Evolutionary conservation across 2,797 vertebrate species (phyloP).

Genomic region (Sebastes hubbsi): DNA sequence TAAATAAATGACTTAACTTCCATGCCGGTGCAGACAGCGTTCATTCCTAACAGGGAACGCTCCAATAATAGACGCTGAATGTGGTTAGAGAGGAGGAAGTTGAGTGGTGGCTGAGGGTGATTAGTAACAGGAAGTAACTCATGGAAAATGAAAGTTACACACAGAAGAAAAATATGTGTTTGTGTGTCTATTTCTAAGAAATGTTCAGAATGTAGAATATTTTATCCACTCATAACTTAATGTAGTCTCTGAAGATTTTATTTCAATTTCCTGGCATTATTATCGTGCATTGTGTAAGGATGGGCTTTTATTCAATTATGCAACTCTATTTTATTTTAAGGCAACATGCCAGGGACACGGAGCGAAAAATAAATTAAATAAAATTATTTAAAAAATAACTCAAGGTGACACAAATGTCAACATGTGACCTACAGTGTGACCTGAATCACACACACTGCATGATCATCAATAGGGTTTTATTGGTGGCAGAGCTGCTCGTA

Average conservation of each 20-base stretch:
- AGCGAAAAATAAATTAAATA: neutral
- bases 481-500: neutral
- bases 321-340: neutral
- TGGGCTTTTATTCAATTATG: neutral
- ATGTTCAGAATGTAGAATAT: neutral
- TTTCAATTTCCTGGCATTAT: neutral
- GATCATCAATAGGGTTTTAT: neutral
- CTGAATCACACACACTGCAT: neutral
- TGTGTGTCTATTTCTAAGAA: neutral
- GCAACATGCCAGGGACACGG: neutral
- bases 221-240: neutral
- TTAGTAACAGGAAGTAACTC: conserved; percentile 51
- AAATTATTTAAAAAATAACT: neutral
- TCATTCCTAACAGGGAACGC: neutral
- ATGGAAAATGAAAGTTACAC: conserved; percentile 28
- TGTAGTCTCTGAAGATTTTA: neutral
- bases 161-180: neutral
- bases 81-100: conserved; percentile 8
- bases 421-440: neutral
- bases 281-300: neutral
- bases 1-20: too few species aligned
- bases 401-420: neutral
- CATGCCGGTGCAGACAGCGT: neutral
- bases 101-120: neutral
- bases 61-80: neutral